Evolutionary conservation across 1,140 invertebrate species (phyloP), one percentile per base, ranked within the genome.

Genomic region (Hestina assimilis): DNA sequence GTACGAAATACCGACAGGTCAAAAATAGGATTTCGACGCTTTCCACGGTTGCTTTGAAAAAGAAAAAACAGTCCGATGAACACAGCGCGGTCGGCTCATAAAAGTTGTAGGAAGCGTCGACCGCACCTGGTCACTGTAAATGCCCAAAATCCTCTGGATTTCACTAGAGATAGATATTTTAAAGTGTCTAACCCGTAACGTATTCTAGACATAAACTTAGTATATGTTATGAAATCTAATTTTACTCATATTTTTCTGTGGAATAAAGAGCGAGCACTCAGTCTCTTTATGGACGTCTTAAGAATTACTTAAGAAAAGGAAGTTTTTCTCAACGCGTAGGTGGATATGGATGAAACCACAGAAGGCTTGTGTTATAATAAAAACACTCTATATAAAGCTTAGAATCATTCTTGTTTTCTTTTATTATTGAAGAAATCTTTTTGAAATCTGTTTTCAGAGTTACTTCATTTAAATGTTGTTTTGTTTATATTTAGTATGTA

Each of bases 21-120:
- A 66, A 70, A 71, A 81, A 79, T 77, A 55, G 70, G 70, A 79
- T 75, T 72, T 75, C 68, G 57, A 51, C 72, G 76, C 55, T 69
- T 72, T 55, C 66, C 66, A 59, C 66, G 52, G 58, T 61, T 55
- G 59, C 48, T 75, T 74, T 59, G 56, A 63, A 77, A 76, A 75
- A 70, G 41, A 46, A 59, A 65, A 67, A 65, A 69, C 56, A 56
- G 15, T 62, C 28, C 56, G 45, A 56, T 53, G 56, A 63, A 69
- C 54, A 53, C 29, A 66, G 56, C 61, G 51, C 57, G 66, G 63
- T 55, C 23, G 68, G 65, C 73, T 84, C 78, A 84, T 84, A 78
- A 83, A 84, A 81, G 51, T 81, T 84, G 75, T 77, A 84, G 55
- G 63, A 57, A 28, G 12, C 58, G 60, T 51, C 50, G 46, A 53